Evolutionary conservation across 2,888 invertebrate genomes (phyloP).

Genomic region (Elegia similella): DNA sequence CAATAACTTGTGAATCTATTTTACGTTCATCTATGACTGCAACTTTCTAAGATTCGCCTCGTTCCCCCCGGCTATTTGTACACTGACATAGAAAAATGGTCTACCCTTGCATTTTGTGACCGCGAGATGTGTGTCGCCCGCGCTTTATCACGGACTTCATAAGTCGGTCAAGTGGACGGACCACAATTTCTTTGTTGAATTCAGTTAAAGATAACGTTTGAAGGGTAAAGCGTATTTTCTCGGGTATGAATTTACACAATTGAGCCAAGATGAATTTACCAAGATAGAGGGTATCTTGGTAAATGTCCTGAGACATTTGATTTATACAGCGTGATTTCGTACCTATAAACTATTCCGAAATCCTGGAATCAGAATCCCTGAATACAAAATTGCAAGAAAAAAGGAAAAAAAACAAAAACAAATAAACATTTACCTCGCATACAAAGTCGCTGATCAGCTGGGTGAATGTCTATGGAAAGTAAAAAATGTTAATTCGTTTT

Average conservation of each 20-base stretch:
- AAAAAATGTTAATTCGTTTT: too few species aligned
- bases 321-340: too few species aligned
- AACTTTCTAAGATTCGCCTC: slow-evolving; percentile 54
- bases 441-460: too few species aligned
- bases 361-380: too few species aligned
- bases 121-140: slow-evolving; percentile 45
- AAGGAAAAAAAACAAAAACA: too few species aligned
- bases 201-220: not conserved
- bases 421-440: too few species aligned
- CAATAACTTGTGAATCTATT: not conserved
- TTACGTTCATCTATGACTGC: slow-evolving; percentile 24
- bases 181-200: slow-evolving; percentile 22
- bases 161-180: slow-evolving; percentile 40
- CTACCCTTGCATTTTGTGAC: slow-evolving; percentile 54
- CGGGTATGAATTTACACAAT: not conserved
- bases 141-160: slow-evolving; percentile 47
- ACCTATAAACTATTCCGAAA: too few species aligned
- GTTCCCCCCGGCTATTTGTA: slow-evolving; percentile 63
- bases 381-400: too few species aligned
- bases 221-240: not conserved
- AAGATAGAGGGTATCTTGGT: too few species aligned
- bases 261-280: too few species aligned
- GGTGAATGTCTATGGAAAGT: too few species aligned
- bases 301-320: too few species aligned
- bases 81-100: slow-evolving; percentile 61